These are phyloP conservation scores for Hoplodrina ambigua DNA, from an alignment of 2,888 invertebrate species.

Conservation along the genomic window DNA sequence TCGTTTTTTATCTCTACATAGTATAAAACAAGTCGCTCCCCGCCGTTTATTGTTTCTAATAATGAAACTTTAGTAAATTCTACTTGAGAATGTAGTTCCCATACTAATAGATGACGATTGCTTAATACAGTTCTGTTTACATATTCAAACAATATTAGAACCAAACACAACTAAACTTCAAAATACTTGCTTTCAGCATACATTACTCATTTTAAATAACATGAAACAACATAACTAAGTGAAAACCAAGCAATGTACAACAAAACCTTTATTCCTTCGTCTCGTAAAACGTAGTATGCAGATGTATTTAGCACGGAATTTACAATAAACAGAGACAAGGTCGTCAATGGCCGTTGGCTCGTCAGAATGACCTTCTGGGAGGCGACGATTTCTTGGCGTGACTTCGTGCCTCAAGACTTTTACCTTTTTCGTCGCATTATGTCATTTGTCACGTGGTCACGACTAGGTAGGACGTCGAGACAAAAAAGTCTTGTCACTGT, in stretches of 20 bases:
- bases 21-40: not conserved
- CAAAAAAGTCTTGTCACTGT: constrained; percentile 39
- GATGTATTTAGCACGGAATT: constrained; percentile 54
- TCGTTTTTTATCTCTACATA: not conserved
- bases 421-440: constrained; percentile 66
- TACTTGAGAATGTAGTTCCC: not conserved
- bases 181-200: not conserved
- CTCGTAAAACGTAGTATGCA: constrained; percentile 37
- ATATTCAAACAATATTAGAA: not conserved
- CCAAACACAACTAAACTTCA: not conserved
- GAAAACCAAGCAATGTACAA: constrained; percentile 20
- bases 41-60: not conserved
- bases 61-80: not conserved
- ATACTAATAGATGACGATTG: constrained; percentile 7
- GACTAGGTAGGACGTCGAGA: constrained; percentile 9
- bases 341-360: constrained; percentile 75
- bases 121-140: constrained; percentile 6
- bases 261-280: constrained; percentile 27
- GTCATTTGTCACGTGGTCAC: constrained; percentile 58
- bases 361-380: constrained; percentile 57
- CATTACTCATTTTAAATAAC: constrained; percentile 10
- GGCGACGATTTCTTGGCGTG: constrained; percentile 47
- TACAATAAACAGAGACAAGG: constrained; percentile 72
- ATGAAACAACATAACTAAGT: not conserved
- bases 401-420: constrained; percentile 63